Base-by-base conservation (phyloP, 1,140 invertebrate species). In the Marisa cornuarietis region DNA sequence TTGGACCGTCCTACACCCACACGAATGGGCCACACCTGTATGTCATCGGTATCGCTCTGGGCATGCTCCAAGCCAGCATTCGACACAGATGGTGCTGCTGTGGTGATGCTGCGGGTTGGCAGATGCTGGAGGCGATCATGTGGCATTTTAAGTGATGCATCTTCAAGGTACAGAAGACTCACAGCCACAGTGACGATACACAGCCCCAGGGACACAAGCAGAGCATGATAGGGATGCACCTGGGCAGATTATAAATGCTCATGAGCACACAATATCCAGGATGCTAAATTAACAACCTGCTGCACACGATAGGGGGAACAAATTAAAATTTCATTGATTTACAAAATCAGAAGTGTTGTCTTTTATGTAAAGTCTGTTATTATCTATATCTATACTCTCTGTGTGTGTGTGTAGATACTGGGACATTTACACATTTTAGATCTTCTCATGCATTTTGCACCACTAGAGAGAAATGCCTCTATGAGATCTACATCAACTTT, bases 81-180 rank as follows among this genome's bases (percentile, higher is more conserved):
- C 49, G 31, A 18, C 20, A 10, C 24, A 66, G 4, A 11, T 54
- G 22, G 66, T 16, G 7, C 49, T 51, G 66, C 8, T 10, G 51
- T 13, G 31, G n/a, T 22, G 69, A 42, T 24, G 9, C 51, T 58
- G 77, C 6, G 77, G 0, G 42, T 51, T 26, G 24, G 65, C 20
- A 52, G 22, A 24, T 22, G 51, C 24, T 73, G 61, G 7, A 79
- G 71, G 61, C 71, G 78, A 20, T 54, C 71, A 31, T 52, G 73
- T 18, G 79, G 73, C 62, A 80, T 26, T 26, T 71, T 80, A 26
- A 76, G 79, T 18, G 79, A 63, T 18, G 74, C 72, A 51, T 80
- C 79, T 22, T 80, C 79, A 13, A 80, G 74, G 66, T 76, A 80
- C 26, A 76, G 74, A 11, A 80, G 74, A 52, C 79, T 80, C 66